Base-by-base conservation (phyloP, 2,113 vertebrate genomes). In the Speoplatyrhinus poulsoni region DNA sequence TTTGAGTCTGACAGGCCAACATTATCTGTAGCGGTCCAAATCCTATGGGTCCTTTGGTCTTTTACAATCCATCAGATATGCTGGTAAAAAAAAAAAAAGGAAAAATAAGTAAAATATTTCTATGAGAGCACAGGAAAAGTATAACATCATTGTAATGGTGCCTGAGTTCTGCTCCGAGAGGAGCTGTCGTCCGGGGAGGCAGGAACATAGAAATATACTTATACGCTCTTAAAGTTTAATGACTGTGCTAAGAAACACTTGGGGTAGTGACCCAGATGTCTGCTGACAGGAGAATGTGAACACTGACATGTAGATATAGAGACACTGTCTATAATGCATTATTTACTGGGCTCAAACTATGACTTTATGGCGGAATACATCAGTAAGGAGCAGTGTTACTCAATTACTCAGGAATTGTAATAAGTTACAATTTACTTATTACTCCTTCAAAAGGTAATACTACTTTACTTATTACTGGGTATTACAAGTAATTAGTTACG, bases 181-280 rank as follows among this genome's bases (percentile, higher is more conserved):
- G 82, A 86, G 78, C 67, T 70, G 62, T 72, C 61, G 70, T 84
- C 88, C 71, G 70, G 72, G 76, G 70, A 79, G 69, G 70, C 66
- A 71, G 75, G 67, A 80, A 88, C 87, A 92, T 70, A 78, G 76
- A 91, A 93, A 91, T 88, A 88, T 90, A 91, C 90, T 91, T 89
- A 87, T 83, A 84, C 49, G 58, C 47, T 62, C 67, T 92, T 85
- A 88, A 91, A 87, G 80, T 89, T 91, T 92, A 84, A 91, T 89
- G 81, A 88, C 85, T 11, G 72, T 76, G 77, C 77, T 62, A 65
- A 77, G 70, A 74, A 82, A 84, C 84, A 81, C 78, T 75, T 60
- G 77, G 70, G 85, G 83, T 79, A 77, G 69, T 91, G 90, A 91
- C 91, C 92, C 88, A 92, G 87, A 92, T 91, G 80, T 77, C 9